phyloP scores from a whole-genome alignment of 1,140 invertebrate species.

The Ephestia elutella region DNA sequence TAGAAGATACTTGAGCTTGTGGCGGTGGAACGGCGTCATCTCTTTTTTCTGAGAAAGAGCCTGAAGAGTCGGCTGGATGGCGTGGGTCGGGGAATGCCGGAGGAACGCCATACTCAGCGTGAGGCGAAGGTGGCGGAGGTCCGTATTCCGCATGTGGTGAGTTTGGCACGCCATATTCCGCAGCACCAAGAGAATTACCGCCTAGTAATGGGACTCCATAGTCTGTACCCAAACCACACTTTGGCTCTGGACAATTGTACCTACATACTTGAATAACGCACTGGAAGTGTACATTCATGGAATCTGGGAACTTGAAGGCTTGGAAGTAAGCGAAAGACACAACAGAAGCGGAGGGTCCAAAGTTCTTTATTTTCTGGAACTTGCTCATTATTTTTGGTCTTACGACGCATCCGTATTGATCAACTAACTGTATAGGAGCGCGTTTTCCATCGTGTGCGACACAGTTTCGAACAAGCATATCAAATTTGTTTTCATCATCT shows the following conservation, averaged over 20 bases:
- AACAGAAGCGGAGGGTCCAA: conserved; percentile 93
- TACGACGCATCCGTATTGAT: conserved; percentile 93
- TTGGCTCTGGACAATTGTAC: conserved; percentile 93
- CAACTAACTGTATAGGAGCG: conserved; percentile 93
- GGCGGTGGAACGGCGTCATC: conserved; percentile 86
- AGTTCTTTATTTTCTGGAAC: conserved; percentile 97
- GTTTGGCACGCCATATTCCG: conserved; percentile 81
- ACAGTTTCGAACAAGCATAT: conserved; percentile 95
- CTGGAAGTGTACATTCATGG: conserved; percentile 98
- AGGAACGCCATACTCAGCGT: conserved; percentile 82
- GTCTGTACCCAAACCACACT: conserved; percentile 82
- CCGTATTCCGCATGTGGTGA: conserved; percentile 82
- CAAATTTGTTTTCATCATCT: conserved; percentile 96
- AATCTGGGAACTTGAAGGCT: conserved; percentile 97
- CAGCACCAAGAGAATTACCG: conserved; percentile 73
- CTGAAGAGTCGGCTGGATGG: conserved; percentile 85
- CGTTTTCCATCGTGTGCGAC: conserved; percentile 95
- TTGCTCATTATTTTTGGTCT: conserved; percentile 95
- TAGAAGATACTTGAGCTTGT: conserved; percentile 81
- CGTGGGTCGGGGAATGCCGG: conserved; percentile 87
- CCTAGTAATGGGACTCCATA: conserved; percentile 81
- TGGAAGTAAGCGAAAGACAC: conserved; percentile 97
- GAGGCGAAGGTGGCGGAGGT: conserved; percentile 72
- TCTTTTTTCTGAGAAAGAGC: conserved; percentile 87
- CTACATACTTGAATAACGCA: conserved; percentile 96